Evolutionary conservation across 2,113 vertebrate genomes (phyloP).

Genomic region (Addax nasomaculatus): DNA sequence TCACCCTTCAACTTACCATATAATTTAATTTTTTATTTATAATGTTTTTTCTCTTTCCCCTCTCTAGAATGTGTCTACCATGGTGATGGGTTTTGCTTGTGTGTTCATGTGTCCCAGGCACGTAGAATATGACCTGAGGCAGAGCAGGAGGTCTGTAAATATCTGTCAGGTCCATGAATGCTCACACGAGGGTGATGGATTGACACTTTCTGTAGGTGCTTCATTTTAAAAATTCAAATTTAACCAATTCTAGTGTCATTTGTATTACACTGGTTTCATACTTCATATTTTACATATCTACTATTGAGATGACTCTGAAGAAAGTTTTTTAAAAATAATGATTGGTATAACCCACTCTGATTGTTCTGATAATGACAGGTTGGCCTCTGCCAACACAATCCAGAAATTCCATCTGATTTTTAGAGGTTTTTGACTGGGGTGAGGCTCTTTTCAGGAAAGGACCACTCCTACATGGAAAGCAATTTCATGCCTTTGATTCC

Average conservation of each 20-base stretch:
- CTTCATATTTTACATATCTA: not conserved
- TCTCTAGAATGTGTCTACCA: not conserved
- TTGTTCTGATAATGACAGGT: slow-evolving; percentile 40
- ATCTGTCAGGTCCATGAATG: not conserved
- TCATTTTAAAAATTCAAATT: not conserved
- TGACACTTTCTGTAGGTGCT: not conserved
- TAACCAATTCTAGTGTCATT: not conserved
- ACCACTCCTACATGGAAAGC: slow-evolving; percentile 51
- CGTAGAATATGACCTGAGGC: not conserved
- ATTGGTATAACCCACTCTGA: not conserved
- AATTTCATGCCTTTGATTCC: slow-evolving; percentile 25
- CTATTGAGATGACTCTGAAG: slow-evolving; percentile 1
- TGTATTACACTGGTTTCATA: not conserved
- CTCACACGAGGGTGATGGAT: not conserved
- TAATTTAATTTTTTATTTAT: not conserved
- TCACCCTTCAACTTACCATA: not conserved
- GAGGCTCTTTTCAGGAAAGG: slow-evolving; percentile 7
- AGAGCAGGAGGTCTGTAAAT: not conserved
- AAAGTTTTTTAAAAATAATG: not conserved
- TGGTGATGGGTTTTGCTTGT: not conserved
- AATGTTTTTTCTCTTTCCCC: not conserved
- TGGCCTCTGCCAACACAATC: slow-evolving; percentile 45
- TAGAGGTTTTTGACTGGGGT: slow-evolving; percentile 13
- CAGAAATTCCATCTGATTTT: slow-evolving; percentile 34
- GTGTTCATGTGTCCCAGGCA: not conserved